Evolutionary conservation across 2,797 vertebrate genomes (phyloP), one percentile per base, ranked within the genome.

Genomic region (Rachycentron canadum): DNA sequence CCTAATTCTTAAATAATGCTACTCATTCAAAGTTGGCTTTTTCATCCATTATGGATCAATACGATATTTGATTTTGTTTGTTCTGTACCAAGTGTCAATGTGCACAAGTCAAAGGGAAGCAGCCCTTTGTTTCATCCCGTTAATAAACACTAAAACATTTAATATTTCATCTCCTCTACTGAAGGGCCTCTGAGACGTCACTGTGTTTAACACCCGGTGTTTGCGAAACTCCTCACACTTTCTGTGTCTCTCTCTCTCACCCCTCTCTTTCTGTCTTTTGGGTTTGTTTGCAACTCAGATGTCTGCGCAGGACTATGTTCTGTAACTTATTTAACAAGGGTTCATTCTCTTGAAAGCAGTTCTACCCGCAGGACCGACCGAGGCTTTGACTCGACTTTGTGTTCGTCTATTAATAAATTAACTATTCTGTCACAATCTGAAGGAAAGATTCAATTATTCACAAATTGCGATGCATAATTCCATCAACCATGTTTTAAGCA

Each of bases 41-140:
- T 93, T 94, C 94, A 95, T 95, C 86, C 90, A 96, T 95, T 90
- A 95, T 96, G 94, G 92, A 95, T 94, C 93, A 95, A 95, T 93
- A 92, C 86, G 91, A 91, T 91, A 93, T 94, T 92, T 92, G 89
- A 93, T 91, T 93, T 93, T 95, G 94, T 95, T 95, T 95, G 93
- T 95, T 94, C 91, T 95, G 91, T 93, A 91, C 91, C 85, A 94
- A 94, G 93, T 95, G 95, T 95, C 95, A 94, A 91, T 91, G 93
- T 94, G 93, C 95, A 93, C 86, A 92, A 95, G 94, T 95, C 95
- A 96, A 95, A 94, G 94, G 94, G 93, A 95, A 93, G 93, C 92
- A 94, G 89, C 89, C 93, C 93, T 94, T 95, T 96, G 93, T 95
- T 94, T 94, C 92, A 95, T 94, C 93, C 90, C 74, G 88, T 94